These are phyloP conservation scores for Ammospiza maritima DNA, from an alignment of 2,797 vertebrate genomes.

Conservation along the genomic window DNA sequence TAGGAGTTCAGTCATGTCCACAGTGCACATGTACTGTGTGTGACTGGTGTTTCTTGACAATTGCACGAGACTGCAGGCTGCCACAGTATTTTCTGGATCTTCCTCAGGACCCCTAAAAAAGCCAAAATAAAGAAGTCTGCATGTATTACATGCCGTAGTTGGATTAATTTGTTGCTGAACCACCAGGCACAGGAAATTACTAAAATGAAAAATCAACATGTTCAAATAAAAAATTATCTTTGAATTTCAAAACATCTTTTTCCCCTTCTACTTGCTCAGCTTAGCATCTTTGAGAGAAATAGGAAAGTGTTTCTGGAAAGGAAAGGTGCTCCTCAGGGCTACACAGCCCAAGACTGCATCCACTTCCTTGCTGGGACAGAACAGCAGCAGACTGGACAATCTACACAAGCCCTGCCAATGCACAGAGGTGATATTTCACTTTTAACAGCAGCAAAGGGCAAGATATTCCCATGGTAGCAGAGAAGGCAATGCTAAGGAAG, in stretches of 20 bases:
- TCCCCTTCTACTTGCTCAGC: neutral
- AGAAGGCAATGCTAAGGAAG: neutral
- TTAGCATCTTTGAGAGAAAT: neutral
- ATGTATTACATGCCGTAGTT: neutral
- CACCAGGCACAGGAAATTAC: neutral
- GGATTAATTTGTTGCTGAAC: neutral
- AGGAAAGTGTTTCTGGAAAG: neutral
- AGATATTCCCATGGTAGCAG: neutral
- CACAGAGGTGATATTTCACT: neutral
- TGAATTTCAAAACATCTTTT: neutral
- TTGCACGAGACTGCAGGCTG: slow-evolving; percentile 64
- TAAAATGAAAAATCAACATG: neutral
- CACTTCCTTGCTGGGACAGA: neutral
- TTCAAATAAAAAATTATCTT: neutral
- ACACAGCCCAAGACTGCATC: neutral
- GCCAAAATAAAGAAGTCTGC: neutral
- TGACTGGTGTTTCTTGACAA: slow-evolving; percentile 46
- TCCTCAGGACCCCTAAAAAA: slow-evolving; percentile 62
- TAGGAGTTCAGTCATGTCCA: slow-evolving; percentile 62
- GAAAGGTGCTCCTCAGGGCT: neutral
- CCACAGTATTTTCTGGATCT: slow-evolving; percentile 35
- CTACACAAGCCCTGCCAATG: neutral
- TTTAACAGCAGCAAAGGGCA: neutral
- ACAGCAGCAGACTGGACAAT: neutral
- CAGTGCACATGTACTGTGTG: slow-evolving; percentile 50